phyloP scores from a whole-genome alignment of 2,888 invertebrate genomes.

The Aporophyla lueneburgensis region DNA sequence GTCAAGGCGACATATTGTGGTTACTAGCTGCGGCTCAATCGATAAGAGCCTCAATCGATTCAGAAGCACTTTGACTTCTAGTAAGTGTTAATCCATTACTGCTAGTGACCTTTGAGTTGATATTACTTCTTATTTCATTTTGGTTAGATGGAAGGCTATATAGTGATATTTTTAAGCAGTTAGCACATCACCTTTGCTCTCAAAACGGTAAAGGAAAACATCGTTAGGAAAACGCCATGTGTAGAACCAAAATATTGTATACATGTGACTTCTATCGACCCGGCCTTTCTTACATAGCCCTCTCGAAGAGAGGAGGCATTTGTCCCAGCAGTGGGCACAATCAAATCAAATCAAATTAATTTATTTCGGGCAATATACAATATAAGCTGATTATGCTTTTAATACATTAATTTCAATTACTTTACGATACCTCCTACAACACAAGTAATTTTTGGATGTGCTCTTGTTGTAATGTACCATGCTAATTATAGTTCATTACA shows the following conservation, averaged over 20 bases:
- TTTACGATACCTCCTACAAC: background rate
- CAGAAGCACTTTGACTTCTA: constrained; percentile 33
- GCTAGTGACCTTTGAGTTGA: background rate
- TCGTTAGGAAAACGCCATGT: too few relatives aligned
- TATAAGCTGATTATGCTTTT: too few relatives aligned
- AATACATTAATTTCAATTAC: background rate
- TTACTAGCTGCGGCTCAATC: constrained; percentile 14
- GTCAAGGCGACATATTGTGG: constrained; percentile 47
- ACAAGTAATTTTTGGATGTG: background rate
- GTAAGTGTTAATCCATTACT: constrained; percentile 13
- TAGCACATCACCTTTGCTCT: background rate
- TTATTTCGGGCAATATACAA: too few relatives aligned
- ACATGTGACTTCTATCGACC: too few relatives aligned
- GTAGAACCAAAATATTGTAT: too few relatives aligned
- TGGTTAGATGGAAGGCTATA: background rate
- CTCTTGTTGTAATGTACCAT: background rate
- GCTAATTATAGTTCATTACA: background rate
- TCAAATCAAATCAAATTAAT: too few relatives aligned
- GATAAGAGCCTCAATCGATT: constrained; percentile 24
- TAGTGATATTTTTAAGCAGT: background rate
- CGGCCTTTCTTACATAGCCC: too few relatives aligned
- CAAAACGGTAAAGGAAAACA: too few relatives aligned
- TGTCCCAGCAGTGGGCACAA: too few relatives aligned
- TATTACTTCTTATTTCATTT: background rate
- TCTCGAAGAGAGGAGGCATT: too few relatives aligned